phyloP scores from a whole-genome alignment of 2,888 invertebrate genomes.

The Cremastinae sp. region DNA sequence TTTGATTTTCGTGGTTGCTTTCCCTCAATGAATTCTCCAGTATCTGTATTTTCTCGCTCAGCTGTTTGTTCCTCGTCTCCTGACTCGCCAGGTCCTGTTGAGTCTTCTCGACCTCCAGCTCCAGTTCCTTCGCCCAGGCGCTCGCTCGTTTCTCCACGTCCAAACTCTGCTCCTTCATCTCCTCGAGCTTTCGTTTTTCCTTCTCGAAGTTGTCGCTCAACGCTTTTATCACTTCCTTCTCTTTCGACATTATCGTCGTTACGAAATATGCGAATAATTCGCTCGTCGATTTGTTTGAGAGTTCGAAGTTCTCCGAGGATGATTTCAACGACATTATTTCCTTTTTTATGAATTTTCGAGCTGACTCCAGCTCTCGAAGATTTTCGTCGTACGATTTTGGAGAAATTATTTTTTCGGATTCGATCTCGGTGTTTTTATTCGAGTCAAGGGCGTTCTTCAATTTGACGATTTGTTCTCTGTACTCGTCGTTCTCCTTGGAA shows the following conservation, averaged over 20 bases:
- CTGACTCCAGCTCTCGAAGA: conserved; percentile 72
- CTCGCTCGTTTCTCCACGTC: conserved; percentile 70
- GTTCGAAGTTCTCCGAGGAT: conserved; percentile 39
- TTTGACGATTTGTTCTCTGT: conserved; percentile 79
- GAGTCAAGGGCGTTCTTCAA: conserved; percentile 64
- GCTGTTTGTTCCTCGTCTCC: conserved; percentile 62
- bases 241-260: conserved; percentile 71
- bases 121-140: conserved; percentile 72
- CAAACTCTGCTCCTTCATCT: conserved; percentile 69
- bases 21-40: conserved; percentile 70
- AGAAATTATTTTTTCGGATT: too few species aligned
- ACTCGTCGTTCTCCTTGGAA: conserved; percentile 80
- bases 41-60: conserved; percentile 61
- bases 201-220: conserved; percentile 65
- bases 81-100: conserved; percentile 69
- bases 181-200: conserved; percentile 67
- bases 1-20: conserved; percentile 69
- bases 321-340: conserved; percentile 71
- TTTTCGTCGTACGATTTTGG: conserved; percentile 66
- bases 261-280: conserved; percentile 72
- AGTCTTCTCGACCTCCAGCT: conserved; percentile 72
- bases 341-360: conserved; percentile 66
- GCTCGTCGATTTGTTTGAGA: conserved; percentile 62
- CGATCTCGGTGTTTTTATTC: conserved; percentile 40
- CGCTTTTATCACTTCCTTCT: conserved; percentile 70